Evolutionary conservation across 2,797 vertebrate genomes (phyloP).

Genomic region (Girardinus metallicus): DNA sequence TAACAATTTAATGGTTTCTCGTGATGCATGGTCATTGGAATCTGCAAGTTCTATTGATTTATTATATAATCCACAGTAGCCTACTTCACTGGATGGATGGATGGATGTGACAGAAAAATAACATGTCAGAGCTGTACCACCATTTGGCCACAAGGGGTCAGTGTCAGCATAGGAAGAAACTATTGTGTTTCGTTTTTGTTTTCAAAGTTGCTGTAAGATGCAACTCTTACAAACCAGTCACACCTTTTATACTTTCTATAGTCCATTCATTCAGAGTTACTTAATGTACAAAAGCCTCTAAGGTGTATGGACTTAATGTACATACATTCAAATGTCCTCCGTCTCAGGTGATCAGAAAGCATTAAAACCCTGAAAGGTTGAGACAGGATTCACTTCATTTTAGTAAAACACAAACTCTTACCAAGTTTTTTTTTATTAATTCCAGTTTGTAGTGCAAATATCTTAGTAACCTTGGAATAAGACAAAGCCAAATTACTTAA

Average conservation of each 20-base stretch:
- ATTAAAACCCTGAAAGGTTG: neutral
- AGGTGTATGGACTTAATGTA: too few relatives aligned
- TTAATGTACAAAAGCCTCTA: neutral
- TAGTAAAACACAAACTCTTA: neutral
- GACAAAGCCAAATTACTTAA: too few relatives aligned
- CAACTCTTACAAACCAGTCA: neutral
- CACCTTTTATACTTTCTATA: neutral
- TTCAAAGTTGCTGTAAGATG: neutral
- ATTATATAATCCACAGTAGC: neutral
- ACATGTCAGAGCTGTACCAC: neutral
- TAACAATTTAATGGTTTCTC: neutral
- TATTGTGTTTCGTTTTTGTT: neutral
- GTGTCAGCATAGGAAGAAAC: neutral
- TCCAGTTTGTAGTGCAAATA: too few relatives aligned
- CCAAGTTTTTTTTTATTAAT: neutral
- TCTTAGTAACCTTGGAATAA: too few relatives aligned
- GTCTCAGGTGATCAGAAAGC: neutral
- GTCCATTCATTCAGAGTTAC: neutral
- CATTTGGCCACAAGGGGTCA: constrained; percentile 1
- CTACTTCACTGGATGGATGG: neutral
- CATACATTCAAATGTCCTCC: neutral
- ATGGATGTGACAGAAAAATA: neutral
- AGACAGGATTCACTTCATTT: neutral
- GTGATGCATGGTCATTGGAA: neutral
- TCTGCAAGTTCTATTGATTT: neutral